phyloP scores from a whole-genome alignment of 2,888 invertebrate species.

The Heliconius ethilla region DNA sequence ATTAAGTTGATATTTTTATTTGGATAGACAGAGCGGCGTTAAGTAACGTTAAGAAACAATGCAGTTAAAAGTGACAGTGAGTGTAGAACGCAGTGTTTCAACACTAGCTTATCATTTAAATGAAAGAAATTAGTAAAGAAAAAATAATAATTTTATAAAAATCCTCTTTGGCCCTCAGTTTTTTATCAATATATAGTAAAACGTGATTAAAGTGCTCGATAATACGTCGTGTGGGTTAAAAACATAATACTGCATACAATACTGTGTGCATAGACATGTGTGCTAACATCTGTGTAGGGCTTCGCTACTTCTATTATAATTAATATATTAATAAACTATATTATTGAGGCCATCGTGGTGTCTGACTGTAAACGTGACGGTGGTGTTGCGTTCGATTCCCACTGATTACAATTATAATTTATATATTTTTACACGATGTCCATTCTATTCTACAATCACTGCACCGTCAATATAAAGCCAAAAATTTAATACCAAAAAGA shows the following conservation, averaged over 20 bases:
- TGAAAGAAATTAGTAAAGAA: background rate
- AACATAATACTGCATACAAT: slow-evolving; percentile 3
- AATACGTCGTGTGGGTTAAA: slow-evolving; percentile 28
- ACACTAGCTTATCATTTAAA: background rate
- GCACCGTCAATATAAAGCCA: background rate
- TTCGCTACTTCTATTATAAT: background rate
- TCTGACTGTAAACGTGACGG: too few species aligned
- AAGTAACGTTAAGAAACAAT: background rate
- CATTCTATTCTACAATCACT: too few species aligned
- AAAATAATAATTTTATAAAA: background rate
- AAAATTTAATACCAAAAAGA: background rate
- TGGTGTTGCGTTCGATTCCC: too few species aligned
- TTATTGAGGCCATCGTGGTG: too few species aligned
- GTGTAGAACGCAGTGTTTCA: background rate
- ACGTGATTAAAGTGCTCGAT: slow-evolving; percentile 26
- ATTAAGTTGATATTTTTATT: too few species aligned
- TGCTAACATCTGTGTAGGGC: slow-evolving; percentile 23
- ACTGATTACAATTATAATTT: too few species aligned
- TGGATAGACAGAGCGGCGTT: background rate
- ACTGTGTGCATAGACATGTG: slow-evolving; percentile 8
- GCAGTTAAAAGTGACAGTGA: background rate
- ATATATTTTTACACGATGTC: too few species aligned
- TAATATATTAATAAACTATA: background rate
- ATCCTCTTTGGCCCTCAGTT: background rate
- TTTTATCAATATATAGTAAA: slow-evolving; percentile 19